Conservation (phyloP, 2,113 vertebrate genomes). For the Oryctolagus cuniculus region DNA sequence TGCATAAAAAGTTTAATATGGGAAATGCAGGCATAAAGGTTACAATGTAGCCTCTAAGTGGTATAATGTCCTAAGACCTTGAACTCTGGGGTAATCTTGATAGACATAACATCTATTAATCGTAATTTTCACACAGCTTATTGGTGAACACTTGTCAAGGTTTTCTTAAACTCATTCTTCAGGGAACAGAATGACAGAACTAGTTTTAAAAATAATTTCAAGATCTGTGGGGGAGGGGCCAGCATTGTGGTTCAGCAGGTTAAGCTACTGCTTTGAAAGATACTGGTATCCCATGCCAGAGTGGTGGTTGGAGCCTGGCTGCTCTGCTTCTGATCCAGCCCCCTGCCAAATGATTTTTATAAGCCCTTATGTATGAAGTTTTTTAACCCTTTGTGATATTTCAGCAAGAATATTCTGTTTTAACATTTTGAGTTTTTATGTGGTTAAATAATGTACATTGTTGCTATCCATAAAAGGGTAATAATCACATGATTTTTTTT, state of each 20-base stretch:
- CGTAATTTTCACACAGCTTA: background rate
- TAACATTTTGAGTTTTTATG: background rate
- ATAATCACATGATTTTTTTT: background rate
- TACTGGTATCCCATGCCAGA: background rate
- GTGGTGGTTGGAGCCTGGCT: background rate
- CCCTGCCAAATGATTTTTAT: background rate
- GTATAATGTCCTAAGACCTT: background rate
- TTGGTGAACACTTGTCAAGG: background rate
- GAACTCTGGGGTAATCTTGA: background rate
- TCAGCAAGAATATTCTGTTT: background rate
- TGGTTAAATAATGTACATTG: background rate
- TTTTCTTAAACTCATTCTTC: slow-evolving; percentile 15
- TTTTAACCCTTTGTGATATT: background rate
- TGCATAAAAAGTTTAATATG: slow-evolving; percentile 17
- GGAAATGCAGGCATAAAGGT: background rate
- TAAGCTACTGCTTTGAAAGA: background rate
- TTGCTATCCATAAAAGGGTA: background rate
- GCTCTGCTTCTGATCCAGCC: no score
- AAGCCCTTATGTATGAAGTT: background rate
- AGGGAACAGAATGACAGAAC: slow-evolving; percentile 45
- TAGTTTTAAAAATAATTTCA: background rate
- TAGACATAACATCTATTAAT: slow-evolving; percentile 1
- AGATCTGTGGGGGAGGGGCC: background rate
- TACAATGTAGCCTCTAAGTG: background rate
- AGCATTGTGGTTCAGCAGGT: background rate